Evolutionary conservation across 2,113 vertebrate genomes (phyloP), one percentile per base, ranked within the genome.

Genomic region (Dicaeum eximium): DNA sequence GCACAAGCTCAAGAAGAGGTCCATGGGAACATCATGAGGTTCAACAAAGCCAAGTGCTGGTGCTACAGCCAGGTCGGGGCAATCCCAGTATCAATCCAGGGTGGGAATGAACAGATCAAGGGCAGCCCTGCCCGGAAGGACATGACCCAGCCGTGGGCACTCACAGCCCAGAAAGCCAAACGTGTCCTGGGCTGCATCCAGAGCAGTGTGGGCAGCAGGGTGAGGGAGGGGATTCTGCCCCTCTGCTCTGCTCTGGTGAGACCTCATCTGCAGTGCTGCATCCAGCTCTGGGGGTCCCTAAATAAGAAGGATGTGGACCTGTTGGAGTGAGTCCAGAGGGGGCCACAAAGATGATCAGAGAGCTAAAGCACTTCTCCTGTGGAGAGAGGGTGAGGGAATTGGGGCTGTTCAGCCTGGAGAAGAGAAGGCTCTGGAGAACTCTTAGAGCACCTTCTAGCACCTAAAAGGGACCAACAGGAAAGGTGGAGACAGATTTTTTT

Each of bases 221-320:
- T 0, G 0, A 30, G 35, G 44, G 21, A 45, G 11, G 37, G 31
- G 42, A 60, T 72, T 72, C 24, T 86, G 4, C 3, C 14, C 9
- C 18, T 79, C 12, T 54, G 7, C 30, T 70, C 28, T 10, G 13
- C 24, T 28, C 20, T 65, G 2, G 0, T 65, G 82, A 61, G 33
- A 18, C 1, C n/a, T 1, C 3, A 23, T 18, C 21, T 21, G 24
- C 1, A 72, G 13, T 1, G 1, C 11, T 42, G 33, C 4, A 6
- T 13, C 40, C 33, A 66, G 2, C 30, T 35, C 33, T 50, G 21
- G 13, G 24, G 7, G 9, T 51, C 33, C 22, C 40, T 44, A 16
- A 33, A 31, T 25, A n/a, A 40, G 20, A 75, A 70, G 25, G 6
- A 17, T 11, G 3, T 37, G 11, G 31, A n/a, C 17, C 45, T 42